These are phyloP conservation scores for Crossocerus cetratus DNA, from an alignment of 2,888 invertebrate genomes.

Conservation along the genomic window DNA sequence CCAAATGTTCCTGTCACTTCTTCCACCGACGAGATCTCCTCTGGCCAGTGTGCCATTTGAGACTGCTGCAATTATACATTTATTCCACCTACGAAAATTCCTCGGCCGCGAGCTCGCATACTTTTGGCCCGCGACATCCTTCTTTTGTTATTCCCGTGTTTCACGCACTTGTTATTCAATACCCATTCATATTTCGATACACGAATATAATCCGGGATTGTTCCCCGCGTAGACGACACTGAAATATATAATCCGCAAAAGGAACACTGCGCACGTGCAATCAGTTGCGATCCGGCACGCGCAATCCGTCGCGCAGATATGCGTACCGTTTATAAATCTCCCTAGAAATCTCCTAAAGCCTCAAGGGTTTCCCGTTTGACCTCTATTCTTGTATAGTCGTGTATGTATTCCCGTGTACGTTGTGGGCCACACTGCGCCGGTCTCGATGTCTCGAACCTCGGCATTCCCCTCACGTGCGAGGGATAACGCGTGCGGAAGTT, in stretches of 20 bases:
- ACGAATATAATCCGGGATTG: no score
- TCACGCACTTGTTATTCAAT: not conserved
- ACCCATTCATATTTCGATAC: not conserved
- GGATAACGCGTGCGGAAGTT: constrained; percentile 54
- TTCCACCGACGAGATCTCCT: constrained; percentile 33
- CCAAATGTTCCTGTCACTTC: constrained; percentile 41
- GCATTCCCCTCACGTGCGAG: constrained; percentile 42
- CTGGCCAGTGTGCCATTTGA: constrained; percentile 5
- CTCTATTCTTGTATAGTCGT: not conserved
- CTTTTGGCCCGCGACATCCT: not conserved
- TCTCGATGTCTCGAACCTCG: not conserved
- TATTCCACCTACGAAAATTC: constrained; percentile 22
- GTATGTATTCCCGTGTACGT: no score
- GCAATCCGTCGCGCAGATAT: no score
- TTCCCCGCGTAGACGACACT: not conserved
- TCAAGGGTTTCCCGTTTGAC: no score
- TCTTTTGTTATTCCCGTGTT: not conserved
- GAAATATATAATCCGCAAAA: no score
- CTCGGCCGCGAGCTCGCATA: constrained; percentile 13
- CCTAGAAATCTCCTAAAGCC: no score
- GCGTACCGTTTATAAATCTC: no score
- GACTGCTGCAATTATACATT: not conserved
- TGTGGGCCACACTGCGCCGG: not conserved
- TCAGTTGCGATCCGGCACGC: no score
- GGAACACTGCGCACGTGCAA: no score